A percentile compares a stretch with the other conserved stretches of the same genome.
Evolutionary conservation across 2,888 invertebrate genomes (phyloP).

Genomic region (Lepidocyrtinus sp.): DNA sequence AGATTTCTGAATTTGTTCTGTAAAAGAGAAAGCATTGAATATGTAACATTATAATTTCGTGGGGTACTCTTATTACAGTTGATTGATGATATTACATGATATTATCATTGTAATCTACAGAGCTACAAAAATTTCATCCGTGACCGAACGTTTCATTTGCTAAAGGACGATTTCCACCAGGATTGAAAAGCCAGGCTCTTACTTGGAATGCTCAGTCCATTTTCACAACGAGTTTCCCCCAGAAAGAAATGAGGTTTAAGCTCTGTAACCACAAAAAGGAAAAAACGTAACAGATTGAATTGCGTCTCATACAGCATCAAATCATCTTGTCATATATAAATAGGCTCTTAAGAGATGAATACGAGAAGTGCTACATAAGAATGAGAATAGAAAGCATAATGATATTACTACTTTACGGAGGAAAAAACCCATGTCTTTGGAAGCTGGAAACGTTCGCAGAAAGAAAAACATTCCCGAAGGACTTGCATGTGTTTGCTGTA

Average conservation of each 20-base stretch:
- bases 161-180: not conserved
- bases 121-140: conserved; percentile 8
- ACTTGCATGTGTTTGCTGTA: conserved; percentile 11
- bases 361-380: conserved; percentile 10
- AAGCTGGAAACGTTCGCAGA: conserved; percentile 13
- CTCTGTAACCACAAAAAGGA: not conserved
- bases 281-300: not conserved
- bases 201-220: not conserved
- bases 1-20: not conserved
- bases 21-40: not conserved
- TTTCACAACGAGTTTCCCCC: not conserved
- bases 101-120: conserved; percentile 12
- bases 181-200: conserved; percentile 7
- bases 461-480: conserved; percentile 19
- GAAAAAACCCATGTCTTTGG: not conserved
- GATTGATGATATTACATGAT: conserved; percentile 14
- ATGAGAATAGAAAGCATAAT: not conserved
- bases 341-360: conserved; percentile 12
- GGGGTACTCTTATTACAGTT: no score
- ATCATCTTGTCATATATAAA: conserved; percentile 30
- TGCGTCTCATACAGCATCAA: conserved; percentile 15
- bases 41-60: no score
- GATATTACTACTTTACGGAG: not conserved
- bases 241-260: conserved; percentile 17
- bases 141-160: not conserved